Conservation (phyloP, 2,113 vertebrate species). For the Calypte anna region DNA sequence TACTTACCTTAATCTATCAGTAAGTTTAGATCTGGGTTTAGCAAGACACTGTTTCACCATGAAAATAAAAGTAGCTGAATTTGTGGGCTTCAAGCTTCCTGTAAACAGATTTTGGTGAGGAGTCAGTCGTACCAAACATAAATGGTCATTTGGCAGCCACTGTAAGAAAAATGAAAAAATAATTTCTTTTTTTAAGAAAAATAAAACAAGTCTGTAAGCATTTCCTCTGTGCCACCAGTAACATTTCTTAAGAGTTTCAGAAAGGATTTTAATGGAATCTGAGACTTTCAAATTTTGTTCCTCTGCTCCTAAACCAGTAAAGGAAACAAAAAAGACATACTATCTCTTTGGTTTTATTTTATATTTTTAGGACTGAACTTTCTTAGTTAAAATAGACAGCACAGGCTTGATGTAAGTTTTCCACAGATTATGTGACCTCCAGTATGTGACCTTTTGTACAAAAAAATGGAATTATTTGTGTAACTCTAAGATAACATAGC, state of each 20-base stretch:
- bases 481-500: neutral
- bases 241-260: neutral
- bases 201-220: neutral
- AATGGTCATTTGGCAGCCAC: constrained; percentile 76
- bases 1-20: constrained; percentile 87
- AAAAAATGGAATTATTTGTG: neutral
- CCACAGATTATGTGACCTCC: neutral
- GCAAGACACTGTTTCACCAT: constrained; percentile 92
- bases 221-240: neutral
- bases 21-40: constrained; percentile 80
- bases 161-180: neutral
- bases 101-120: constrained; percentile 86
- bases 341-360: neutral
- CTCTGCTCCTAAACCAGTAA: neutral
- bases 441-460: neutral
- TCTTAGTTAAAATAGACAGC: neutral
- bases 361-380: neutral
- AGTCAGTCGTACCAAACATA: constrained; percentile 88
- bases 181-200: neutral
- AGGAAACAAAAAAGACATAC: neutral
- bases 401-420: neutral
- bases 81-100: constrained; percentile 78
- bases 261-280: neutral
- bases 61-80: constrained; percentile 81
- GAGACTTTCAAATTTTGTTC: neutral